Conservation (phyloP, 2,888 invertebrate species). For the Euphydryas editha region DNA sequence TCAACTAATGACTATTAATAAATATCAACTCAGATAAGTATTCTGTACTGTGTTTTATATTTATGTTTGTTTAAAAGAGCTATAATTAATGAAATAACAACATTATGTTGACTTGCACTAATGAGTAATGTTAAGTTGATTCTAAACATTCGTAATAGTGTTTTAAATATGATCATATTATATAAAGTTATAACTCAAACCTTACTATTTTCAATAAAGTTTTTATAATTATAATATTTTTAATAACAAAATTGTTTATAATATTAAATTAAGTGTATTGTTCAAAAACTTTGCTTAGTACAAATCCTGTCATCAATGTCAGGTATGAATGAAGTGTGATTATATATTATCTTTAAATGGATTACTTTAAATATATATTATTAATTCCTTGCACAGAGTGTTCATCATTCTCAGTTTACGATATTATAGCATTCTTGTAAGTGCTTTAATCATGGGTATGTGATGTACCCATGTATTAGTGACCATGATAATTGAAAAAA, state of each 20-base stretch:
- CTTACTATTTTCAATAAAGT: too few species aligned
- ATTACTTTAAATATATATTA: too few species aligned
- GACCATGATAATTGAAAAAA: too few species aligned
- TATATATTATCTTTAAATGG: not conserved
- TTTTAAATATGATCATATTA: not conserved
- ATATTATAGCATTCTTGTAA: too few species aligned
- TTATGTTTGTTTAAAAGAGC: not conserved
- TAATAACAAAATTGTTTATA: too few species aligned
- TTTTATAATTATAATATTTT: too few species aligned
- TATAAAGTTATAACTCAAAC: too few species aligned
- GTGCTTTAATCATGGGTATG: too few species aligned
- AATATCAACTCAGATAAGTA: not conserved
- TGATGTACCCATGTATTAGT: too few species aligned
- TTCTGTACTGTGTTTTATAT: not conserved
- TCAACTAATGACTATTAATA: not conserved
- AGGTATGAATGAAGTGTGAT: not conserved
- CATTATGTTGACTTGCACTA: not conserved
- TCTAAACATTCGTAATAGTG: not conserved
- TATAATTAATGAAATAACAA: slow-evolving; percentile 2
- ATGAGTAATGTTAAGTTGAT: slow-evolving; percentile 1
- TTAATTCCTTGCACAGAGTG: too few species aligned
- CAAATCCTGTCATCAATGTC: slow-evolving; percentile 3
- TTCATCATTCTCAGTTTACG: too few species aligned
- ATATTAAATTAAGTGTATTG: not conserved
- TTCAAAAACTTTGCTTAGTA: not conserved